Conservation (phyloP, 2,888 invertebrate genomes). For the Eupithecia vulgata region DNA sequence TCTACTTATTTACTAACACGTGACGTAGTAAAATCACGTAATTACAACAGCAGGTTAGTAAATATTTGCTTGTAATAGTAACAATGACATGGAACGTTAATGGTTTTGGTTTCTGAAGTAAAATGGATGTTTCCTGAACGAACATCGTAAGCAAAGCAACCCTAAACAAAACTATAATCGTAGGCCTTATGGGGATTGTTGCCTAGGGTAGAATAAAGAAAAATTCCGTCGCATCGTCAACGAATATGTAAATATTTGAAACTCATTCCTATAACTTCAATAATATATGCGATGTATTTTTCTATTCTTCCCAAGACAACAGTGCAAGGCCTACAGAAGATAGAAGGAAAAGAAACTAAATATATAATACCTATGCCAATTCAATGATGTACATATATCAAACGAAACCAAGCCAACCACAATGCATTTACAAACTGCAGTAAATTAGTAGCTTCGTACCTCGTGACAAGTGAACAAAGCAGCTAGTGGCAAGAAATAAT, state of each 20-base stretch:
- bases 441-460: background rate
- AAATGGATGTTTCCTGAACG: background rate
- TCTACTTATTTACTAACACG: slow-evolving; percentile 57
- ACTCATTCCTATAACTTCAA: too few relatives aligned
- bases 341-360: background rate
- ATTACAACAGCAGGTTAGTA: background rate
- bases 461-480: slow-evolving; percentile 17
- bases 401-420: slow-evolving; percentile 7
- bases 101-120: background rate
- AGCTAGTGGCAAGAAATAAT: slow-evolving; percentile 16
- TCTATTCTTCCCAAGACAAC: too few relatives aligned
- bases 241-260: too few relatives aligned
- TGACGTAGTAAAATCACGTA: slow-evolving; percentile 43
- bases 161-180: background rate
- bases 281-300: too few relatives aligned
- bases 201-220: too few relatives aligned
- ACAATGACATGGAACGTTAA: background rate
- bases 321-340: too few relatives aligned
- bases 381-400: slow-evolving; percentile 4
- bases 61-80: background rate
- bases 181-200: too few relatives aligned
- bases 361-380: background rate
- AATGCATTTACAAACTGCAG: slow-evolving; percentile 5
- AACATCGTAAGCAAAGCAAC: background rate
- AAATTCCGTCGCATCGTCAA: too few relatives aligned